Evolutionary conservation across 2,888 invertebrate genomes (phyloP), one percentile per base, ranked within the genome.

Genomic region (Drosophila differens): DNA sequence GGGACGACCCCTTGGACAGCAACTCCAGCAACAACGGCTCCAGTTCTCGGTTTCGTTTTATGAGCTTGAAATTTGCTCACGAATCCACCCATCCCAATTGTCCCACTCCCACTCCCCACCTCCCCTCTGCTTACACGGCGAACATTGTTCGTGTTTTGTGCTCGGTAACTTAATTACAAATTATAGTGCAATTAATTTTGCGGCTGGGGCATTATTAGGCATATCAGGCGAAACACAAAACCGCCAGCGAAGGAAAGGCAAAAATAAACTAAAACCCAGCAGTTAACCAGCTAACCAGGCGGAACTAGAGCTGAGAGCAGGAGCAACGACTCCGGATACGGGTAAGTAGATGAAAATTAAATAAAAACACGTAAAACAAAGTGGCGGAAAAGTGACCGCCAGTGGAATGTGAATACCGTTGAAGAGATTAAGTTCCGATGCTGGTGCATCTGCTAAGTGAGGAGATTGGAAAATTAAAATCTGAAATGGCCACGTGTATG

Each of bases 401-500:
- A 28, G 28, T 28, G 71, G 54, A 62, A 76, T 52, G 62, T 59
- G 69, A 68, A 49, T 70, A 25, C 60, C 19, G 22, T 14, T 51
- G 35, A 63, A 35, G 59, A 62, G 60, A 66, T 76, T 64, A 76
- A 55, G 62, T 58, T 59, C 12, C 41, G 37, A 49, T 58, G 62
- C 16, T 39, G 28, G 25, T 62, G 41, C 65, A 41, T 16, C 25
- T 39, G 33, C 35, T 14, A 28, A 51, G 44, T 52, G 65, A 10
- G 19, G 19, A 35, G 14, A 54, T 69, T 68, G 68, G 61, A 35
- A 51, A 59, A 58, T 19, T 10, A 41, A 32, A 90, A 94, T 95
- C 96, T 96, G 95, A 96, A 96, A 95, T 96, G 97, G 97, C 97
- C 97, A 97, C 98, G 98, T 96, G 98, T 98, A 98, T 98, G 97